These are phyloP conservation scores for Bombus pyrosoma DNA, from an alignment of 1,140 invertebrate genomes.

Conservation along the genomic window DNA sequence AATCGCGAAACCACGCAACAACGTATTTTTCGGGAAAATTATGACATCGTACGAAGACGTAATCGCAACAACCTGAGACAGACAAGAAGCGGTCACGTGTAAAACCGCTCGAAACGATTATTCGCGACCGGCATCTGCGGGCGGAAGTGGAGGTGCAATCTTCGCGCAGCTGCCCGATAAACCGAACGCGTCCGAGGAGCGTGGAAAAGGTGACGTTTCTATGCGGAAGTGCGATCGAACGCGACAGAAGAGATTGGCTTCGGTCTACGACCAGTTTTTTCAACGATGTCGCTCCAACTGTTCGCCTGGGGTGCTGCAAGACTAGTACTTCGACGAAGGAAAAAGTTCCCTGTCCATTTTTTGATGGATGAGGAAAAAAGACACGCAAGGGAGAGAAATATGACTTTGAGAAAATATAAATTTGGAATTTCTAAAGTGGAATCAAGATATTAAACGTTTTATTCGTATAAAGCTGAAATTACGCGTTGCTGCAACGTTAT, in stretches of 20 bases:
- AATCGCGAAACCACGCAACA: not conserved
- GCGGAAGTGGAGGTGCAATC: conserved; percentile 40
- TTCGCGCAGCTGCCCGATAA: conserved; percentile 31
- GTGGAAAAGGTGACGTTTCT: conserved; percentile 49
- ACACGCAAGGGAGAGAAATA: not conserved
- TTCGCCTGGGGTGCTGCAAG: not conserved
- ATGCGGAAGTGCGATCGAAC: conserved; percentile 30
- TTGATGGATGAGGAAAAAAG: not conserved
- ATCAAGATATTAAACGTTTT: not conserved
- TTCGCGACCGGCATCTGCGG: conserved; percentile 21
- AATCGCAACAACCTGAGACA: not conserved
- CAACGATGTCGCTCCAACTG: not conserved
- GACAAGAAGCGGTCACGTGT: not conserved
- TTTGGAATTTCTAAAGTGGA: not conserved
- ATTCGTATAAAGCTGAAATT: too few relatives aligned
- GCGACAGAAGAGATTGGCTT: conserved; percentile 2
- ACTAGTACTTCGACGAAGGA: not conserved
- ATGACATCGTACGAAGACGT: not conserved
- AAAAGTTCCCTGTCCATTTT: not conserved
- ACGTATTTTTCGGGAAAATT: not conserved
- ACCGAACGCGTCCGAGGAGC: conserved; percentile 10
- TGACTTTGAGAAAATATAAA: not conserved
- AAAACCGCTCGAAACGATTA: conserved; percentile 31
- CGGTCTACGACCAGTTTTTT: conserved; percentile 21
- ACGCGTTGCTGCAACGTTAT: too few relatives aligned